These are phyloP conservation scores for Phoenicopterus ruber DNA, from an alignment of 2,113 vertebrate genomes.

Conservation along the genomic window DNA sequence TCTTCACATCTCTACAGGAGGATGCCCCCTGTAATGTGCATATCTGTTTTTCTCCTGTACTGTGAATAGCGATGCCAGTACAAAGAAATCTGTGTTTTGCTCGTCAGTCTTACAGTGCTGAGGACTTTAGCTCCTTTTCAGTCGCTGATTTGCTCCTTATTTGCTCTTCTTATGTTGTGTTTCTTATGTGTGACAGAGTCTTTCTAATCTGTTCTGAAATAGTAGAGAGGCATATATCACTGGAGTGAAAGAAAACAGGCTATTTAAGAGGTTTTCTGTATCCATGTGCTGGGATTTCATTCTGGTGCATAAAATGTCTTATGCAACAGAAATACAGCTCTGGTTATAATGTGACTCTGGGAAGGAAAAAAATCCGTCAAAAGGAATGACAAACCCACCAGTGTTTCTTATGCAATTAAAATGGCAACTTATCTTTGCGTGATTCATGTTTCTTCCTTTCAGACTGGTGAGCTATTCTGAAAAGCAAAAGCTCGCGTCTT, in stretches of 20 bases:
- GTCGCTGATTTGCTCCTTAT: background rate
- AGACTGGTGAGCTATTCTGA: background rate
- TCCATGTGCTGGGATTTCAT: background rate
- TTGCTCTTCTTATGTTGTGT: background rate
- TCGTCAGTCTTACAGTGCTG: background rate
- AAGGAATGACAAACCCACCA: slow-evolving; percentile 32
- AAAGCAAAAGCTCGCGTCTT: background rate
- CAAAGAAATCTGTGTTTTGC: background rate
- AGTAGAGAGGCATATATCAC: background rate
- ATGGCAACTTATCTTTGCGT: background rate
- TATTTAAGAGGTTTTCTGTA: background rate
- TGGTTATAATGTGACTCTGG: background rate
- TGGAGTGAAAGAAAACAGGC: background rate
- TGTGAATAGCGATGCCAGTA: background rate
- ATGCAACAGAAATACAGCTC: background rate
- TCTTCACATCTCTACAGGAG: background rate
- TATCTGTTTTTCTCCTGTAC: background rate
- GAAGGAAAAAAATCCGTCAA: background rate
- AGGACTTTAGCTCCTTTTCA: background rate
- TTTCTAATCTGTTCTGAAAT: background rate
- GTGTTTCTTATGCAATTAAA: slow-evolving; percentile 12
- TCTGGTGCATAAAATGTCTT: background rate
- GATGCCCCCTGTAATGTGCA: background rate
- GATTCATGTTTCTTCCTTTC: background rate
- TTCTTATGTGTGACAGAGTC: background rate